These are phyloP conservation scores for Labrus mixtus DNA, from an alignment of 2,113 vertebrate species.

Conservation along the genomic window DNA sequence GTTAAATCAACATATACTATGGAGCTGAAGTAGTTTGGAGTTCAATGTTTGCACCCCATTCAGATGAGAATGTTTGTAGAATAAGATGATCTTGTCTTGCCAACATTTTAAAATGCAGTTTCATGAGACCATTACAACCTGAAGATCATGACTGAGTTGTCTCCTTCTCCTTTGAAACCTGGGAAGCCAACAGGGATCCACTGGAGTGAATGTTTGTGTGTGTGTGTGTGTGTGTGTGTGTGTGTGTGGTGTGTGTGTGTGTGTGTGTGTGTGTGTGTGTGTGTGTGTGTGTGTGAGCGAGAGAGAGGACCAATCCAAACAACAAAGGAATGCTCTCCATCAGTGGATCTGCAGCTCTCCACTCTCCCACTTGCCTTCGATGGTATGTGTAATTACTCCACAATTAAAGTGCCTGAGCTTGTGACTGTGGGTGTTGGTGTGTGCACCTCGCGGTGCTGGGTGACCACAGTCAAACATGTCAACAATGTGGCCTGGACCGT, in stretches of 20 bases:
- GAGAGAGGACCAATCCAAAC: conserved; percentile 56
- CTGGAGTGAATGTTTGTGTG: not conserved
- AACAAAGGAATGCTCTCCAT: conserved; percentile 69
- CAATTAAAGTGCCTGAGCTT: conserved; percentile 74
- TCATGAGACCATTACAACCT: conserved; percentile 4
- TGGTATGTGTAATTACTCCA: conserved; percentile 76
- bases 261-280: too few relatives aligned
- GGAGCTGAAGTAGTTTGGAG: not conserved
- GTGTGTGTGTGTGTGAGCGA: conserved; percentile 15
- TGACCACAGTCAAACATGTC: conserved; percentile 63
- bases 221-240: conserved; percentile 13
- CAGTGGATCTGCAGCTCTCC: conserved; percentile 40
- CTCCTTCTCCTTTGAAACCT: conserved; percentile 58
- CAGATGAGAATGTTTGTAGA: not conserved
- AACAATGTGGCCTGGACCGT: conserved; percentile 66
- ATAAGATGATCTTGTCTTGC: not conserved
- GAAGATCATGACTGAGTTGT: conserved; percentile 9
- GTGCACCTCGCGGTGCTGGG: conserved; percentile 29
- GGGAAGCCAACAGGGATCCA: conserved; percentile 56
- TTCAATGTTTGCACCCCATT: not conserved
- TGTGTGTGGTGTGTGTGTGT: not conserved
- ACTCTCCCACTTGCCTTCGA: conserved; percentile 66
- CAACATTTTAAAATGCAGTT: not conserved
- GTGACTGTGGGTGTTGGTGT: conserved; percentile 41
- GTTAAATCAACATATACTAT: not conserved